Percentiles rank a stretch among this genome's conserved stretches.
Conservation (phyloP, 1,140 invertebrate genomes). For the Sipha flava region DNA sequence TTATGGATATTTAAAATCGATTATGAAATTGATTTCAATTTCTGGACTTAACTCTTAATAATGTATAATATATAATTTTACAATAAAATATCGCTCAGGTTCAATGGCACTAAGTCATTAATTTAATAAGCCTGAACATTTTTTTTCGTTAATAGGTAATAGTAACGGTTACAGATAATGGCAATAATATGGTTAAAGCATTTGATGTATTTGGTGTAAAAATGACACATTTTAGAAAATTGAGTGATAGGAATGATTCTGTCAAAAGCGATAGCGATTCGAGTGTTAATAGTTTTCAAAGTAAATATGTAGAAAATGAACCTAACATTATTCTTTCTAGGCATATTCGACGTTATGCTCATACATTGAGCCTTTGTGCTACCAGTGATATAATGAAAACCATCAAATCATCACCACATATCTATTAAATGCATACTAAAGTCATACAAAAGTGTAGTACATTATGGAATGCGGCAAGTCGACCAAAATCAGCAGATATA, state of each 20-base stretch:
- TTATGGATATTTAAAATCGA: no score
- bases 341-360: background rate
- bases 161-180: background rate
- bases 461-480: background rate
- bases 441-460: background rate
- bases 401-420: background rate
- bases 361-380: background rate
- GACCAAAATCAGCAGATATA: background rate
- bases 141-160: background rate
- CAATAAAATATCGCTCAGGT: no score
- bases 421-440: background rate
- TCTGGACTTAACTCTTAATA: no score
- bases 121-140: background rate
- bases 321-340: background rate
- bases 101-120: no score
- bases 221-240: background rate
- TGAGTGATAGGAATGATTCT: background rate
- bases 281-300: background rate
- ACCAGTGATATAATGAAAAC: background rate
- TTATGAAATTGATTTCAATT: no score
- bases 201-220: background rate
- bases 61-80: no score
- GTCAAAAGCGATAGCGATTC: background rate
- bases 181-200: background rate
- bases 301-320: background rate